Conservation (phyloP, 1,140 invertebrate species). For the Monochamus saltuarius region DNA sequence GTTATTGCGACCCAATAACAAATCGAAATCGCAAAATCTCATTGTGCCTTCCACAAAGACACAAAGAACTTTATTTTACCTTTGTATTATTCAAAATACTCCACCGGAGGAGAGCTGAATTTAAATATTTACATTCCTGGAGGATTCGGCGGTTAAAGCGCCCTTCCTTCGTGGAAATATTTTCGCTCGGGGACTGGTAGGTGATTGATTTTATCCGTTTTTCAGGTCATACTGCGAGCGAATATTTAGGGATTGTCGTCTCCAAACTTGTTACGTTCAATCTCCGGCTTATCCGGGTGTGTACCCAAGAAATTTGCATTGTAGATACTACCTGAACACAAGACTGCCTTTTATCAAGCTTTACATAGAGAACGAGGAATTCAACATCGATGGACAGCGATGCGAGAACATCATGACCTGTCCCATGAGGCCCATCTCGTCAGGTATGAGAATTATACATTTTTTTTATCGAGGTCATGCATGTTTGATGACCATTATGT, state of each 20-base stretch:
- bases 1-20: too few relatives aligned
- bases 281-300: slow-evolving; percentile 89
- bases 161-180: too few relatives aligned
- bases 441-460: slow-evolving; percentile 55
- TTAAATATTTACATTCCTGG: too few relatives aligned
- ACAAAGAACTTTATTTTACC: too few relatives aligned
- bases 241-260: slow-evolving; percentile 78
- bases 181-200: background rate
- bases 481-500: too few relatives aligned
- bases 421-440: slow-evolving; percentile 86
- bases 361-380: slow-evolving; percentile 90
- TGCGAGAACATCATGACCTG: slow-evolving; percentile 95
- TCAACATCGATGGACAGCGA: slow-evolving; percentile 89
- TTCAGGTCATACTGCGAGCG: slow-evolving; percentile 83
- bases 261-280: slow-evolving; percentile 91
- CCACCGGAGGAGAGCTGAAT: too few relatives aligned
- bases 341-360: slow-evolving; percentile 85
- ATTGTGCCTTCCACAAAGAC: too few relatives aligned
- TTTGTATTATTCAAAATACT: too few relatives aligned
- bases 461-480: background rate
- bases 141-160: too few relatives aligned
- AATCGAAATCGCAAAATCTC: too few relatives aligned
- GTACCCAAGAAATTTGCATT: slow-evolving; percentile 85
- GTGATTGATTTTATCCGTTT: slow-evolving; percentile 16
- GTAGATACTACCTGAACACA: slow-evolving; percentile 85